Base-by-base conservation (phyloP, 1,140 invertebrate genomes). In the Venustaconcha ellipsiformis region DNA sequence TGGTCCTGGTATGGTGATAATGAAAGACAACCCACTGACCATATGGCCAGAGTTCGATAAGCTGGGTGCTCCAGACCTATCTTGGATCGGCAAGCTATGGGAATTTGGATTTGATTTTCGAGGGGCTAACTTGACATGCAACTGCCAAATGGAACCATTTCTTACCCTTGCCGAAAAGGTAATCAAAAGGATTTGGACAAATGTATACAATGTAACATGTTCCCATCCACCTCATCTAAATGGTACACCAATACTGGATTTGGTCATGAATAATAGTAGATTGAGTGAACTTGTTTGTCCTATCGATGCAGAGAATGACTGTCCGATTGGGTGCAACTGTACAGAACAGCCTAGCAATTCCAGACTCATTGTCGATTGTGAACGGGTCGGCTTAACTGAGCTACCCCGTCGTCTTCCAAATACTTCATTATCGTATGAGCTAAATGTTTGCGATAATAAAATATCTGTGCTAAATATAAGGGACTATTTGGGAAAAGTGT, bases 101-200 rank as follows among this genome's bases (percentile, higher is more conserved):
- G 20, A 55, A 4, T 70, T 69, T 70, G 68, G 68, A 55, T 76
- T 76, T 66, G 62, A 70, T 60, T 67, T 71, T 30, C 23, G 62
- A 67, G 74, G 63, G 2, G 60, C 56, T 23, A 48, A 59, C 37
- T 18, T 76, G 23, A 55, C 18, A 5, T 76, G 74, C 59, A 69
- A 76, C 64, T 76, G 74, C 58, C 18, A 66, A 55, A 26, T 76
- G 14, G 30, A 76, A 30, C 59, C 67, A 48, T 66, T 76, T 67
- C 58, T 76, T 23, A 66, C 23, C 23, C 57, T 70, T 20, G 26
- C 63, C 15, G 18, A 48, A 26, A 30, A 66, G 11, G 48, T 76
- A 26, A 59, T 70, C 15, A 15, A 65, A 58, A 18, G 23, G 12
- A 17, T 76, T 3, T 71, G 57, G 63, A 37, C 55, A 55, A 68